phyloP scores from a whole-genome alignment of 2,888 invertebrate species.

The Ferdinandea cuprea region DNA sequence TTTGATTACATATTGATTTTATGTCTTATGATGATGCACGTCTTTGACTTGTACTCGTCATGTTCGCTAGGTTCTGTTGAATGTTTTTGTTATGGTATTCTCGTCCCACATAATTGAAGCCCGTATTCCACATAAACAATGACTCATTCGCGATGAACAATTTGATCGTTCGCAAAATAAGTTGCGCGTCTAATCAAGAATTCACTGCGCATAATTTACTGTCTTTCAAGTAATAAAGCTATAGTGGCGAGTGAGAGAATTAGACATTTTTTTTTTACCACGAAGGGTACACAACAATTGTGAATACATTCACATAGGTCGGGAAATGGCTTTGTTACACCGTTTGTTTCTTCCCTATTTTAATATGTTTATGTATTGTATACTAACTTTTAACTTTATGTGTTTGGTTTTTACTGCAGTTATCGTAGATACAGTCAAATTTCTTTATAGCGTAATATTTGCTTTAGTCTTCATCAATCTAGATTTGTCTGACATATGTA shows the following conservation, averaged over 20 bases:
- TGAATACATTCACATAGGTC: neutral
- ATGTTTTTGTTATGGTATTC: conserved; percentile 12
- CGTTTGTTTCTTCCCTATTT: conserved; percentile 26
- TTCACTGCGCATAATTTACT: conserved; percentile 53
- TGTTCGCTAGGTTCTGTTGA: conserved; percentile 16
- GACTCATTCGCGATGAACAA: conserved; percentile 33
- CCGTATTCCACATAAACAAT: conserved; percentile 43
- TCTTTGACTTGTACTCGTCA: conserved; percentile 25
- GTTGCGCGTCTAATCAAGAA: conserved; percentile 49
- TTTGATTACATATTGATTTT: neutral
- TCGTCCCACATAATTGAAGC: conserved; percentile 55
- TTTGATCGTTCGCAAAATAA: conserved; percentile 27
- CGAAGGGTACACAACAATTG: conserved; percentile 31
- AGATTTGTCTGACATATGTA: no score
- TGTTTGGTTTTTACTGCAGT: neutral
- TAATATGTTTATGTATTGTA: neutral
- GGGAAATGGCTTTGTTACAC: conserved; percentile 33
- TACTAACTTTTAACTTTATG: conserved; percentile 5
- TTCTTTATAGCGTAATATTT: neutral
- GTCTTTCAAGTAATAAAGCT: conserved; percentile 32
- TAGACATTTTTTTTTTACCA: conserved; percentile 20
- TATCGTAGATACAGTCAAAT: neutral
- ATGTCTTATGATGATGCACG: neutral
- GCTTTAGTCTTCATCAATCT: no score
- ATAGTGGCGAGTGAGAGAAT: conserved; percentile 1